phyloP scores from a whole-genome alignment of 2,797 vertebrate genomes.

The Bovichtus diacanthus region DNA sequence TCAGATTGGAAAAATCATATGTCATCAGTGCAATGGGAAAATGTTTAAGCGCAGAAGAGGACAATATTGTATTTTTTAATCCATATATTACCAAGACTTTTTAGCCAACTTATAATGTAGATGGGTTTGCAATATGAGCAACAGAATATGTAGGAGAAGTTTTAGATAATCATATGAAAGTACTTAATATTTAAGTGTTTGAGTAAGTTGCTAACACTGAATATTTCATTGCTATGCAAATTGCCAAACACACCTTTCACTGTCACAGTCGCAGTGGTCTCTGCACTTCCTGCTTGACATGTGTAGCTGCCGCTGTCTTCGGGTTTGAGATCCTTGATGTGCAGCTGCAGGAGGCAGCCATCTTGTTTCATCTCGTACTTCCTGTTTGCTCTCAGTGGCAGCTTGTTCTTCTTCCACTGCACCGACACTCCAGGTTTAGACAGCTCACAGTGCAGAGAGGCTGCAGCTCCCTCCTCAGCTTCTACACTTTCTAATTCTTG shows the following conservation, averaged over 20 bases:
- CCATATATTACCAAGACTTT: background rate
- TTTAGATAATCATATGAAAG: no score
- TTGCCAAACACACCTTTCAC: slow-evolving; percentile 64
- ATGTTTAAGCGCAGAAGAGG: no score
- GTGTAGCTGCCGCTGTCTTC: slow-evolving; percentile 89
- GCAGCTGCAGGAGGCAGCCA: slow-evolving; percentile 80
- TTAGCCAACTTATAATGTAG: background rate
- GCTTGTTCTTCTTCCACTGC: slow-evolving; percentile 88
- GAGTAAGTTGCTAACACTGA: no score
- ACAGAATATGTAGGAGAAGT: background rate
- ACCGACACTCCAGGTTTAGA: slow-evolving; percentile 81
- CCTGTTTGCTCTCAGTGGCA: slow-evolving; percentile 81
- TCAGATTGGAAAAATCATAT: no score
- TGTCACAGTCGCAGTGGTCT: slow-evolving; percentile 62
- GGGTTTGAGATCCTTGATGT: slow-evolving; percentile 82
- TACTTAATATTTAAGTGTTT: no score
- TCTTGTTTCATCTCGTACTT: slow-evolving; percentile 86
- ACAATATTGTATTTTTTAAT: background rate
- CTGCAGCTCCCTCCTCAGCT: slow-evolving; percentile 70
- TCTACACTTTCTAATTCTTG: slow-evolving; percentile 68
- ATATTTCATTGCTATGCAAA: background rate
- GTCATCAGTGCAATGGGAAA: no score
- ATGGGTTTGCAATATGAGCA: background rate
- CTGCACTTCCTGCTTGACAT: slow-evolving; percentile 75
- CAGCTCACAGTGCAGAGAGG: slow-evolving; percentile 80